Conservation (phyloP, 2,113 vertebrate species). For the Sigmodon hispidus region DNA sequence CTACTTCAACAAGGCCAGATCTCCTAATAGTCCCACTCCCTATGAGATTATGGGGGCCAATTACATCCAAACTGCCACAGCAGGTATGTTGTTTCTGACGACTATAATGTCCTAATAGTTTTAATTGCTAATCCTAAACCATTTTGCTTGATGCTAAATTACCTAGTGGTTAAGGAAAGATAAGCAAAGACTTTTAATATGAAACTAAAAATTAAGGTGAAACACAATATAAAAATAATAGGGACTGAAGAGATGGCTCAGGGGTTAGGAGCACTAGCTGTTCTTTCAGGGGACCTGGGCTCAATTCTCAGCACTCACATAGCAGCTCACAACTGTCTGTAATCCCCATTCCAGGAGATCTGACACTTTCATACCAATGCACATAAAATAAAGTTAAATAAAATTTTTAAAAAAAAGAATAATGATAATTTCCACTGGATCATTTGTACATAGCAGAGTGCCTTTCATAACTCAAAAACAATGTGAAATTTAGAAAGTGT, state of each 20-base stretch:
- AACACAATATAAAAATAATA: constrained; percentile 38
- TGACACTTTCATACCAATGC: too few relatives aligned
- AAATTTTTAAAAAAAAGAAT: too few relatives aligned
- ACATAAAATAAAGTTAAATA: too few relatives aligned
- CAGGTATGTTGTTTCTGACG: constrained; percentile 5
- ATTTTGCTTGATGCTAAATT: constrained; percentile 10
- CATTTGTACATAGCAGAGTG: not conserved
- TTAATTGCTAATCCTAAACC: constrained; percentile 29
- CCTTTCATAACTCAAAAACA: not conserved
- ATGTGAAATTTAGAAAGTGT: constrained; percentile 31
- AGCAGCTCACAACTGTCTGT: too few relatives aligned
- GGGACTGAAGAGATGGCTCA: too few relatives aligned
- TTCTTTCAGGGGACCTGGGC: too few relatives aligned
- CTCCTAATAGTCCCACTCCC: not conserved
- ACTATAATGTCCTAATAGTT: not conserved
- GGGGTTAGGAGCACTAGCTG: too few relatives aligned
- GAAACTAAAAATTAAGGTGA: constrained; percentile 17
- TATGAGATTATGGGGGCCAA: not conserved
- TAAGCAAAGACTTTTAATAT: not conserved
- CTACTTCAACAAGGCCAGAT: not conserved
- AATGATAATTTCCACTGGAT: constrained; percentile 11
- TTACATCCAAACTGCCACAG: not conserved
- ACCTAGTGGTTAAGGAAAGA: constrained; percentile 32
- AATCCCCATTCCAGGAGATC: too few relatives aligned
- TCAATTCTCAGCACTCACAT: too few relatives aligned